Conservation (phyloP, 2,888 invertebrate species). For the Agriopis marginaria region DNA sequence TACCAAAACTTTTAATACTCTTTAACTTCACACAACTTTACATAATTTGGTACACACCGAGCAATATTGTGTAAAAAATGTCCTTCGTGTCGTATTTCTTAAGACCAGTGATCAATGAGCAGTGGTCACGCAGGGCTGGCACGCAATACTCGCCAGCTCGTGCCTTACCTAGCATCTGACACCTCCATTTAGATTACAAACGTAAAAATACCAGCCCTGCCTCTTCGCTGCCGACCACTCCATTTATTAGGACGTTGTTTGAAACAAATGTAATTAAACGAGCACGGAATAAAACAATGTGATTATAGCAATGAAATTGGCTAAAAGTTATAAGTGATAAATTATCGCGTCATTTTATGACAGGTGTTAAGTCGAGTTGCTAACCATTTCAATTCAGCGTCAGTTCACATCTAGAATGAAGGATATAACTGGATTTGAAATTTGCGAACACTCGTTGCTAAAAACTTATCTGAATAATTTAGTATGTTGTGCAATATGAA, state of each 20-base stretch:
- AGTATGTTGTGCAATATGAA: too few species aligned
- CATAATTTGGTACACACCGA: constrained; percentile 25
- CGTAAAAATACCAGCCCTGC: constrained; percentile 72
- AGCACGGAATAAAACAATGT: not conserved
- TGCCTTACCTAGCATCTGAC: constrained; percentile 60
- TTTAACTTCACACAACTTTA: constrained; percentile 1
- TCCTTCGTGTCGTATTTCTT: constrained; percentile 65
- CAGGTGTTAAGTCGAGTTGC: too few species aligned
- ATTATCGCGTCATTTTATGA: too few species aligned
- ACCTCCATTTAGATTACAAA: constrained; percentile 68
- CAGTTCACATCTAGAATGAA: too few species aligned
- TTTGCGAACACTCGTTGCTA: too few species aligned
- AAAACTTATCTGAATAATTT: too few species aligned
- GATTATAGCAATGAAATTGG: not conserved
- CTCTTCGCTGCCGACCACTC: constrained; percentile 68
- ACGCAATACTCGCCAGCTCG: constrained; percentile 64
- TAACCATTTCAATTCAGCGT: too few species aligned
- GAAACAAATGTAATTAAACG: constrained; percentile 26
- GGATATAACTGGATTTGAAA: too few species aligned
- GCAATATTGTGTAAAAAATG: constrained; percentile 66
- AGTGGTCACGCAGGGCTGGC: constrained; percentile 71
- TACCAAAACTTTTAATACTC: not conserved
- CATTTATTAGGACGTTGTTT: constrained; percentile 60
- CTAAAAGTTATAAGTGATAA: not conserved
- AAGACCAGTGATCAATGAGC: constrained; percentile 75